Evolutionary conservation across 2,113 vertebrate species (phyloP).

Genomic region (Rhineura floridana): DNA sequence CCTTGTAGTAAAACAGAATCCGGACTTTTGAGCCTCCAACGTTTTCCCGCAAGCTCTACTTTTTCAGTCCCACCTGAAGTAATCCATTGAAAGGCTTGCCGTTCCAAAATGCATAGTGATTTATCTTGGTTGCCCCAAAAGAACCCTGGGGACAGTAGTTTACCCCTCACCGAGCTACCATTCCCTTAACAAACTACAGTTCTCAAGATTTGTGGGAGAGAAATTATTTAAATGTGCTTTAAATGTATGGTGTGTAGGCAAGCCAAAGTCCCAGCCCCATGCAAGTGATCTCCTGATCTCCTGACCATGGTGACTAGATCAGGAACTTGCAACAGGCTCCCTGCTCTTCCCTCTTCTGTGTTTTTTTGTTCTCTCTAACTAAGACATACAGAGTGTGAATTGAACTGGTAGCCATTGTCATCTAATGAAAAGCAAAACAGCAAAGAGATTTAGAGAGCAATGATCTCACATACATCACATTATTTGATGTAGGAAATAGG

Average conservation of each 20-base stretch:
- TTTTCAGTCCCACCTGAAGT: background rate
- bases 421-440: too few relatives aligned
- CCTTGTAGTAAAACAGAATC: background rate
- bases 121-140: too few relatives aligned
- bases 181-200: too few relatives aligned
- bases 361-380: background rate
- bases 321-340: background rate
- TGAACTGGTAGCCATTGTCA: too few relatives aligned
- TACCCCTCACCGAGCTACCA: too few relatives aligned
- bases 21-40: background rate
- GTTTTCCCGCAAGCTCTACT: background rate
- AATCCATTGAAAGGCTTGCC: background rate
- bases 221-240: too few relatives aligned
- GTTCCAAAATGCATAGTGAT: background rate
- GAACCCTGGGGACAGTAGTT: too few relatives aligned
- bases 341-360: background rate
- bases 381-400: too few relatives aligned
- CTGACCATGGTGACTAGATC: background rate
- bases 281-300: background rate
- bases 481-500: background rate
- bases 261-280: too few relatives aligned
- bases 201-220: too few relatives aligned
- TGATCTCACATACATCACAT: background rate
- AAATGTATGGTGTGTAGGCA: too few relatives aligned
- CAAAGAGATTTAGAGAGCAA: background rate